These are phyloP conservation scores for Dicrurus megarhynchus DNA, from an alignment of 2,113 vertebrate genomes.

Conservation along the genomic window DNA sequence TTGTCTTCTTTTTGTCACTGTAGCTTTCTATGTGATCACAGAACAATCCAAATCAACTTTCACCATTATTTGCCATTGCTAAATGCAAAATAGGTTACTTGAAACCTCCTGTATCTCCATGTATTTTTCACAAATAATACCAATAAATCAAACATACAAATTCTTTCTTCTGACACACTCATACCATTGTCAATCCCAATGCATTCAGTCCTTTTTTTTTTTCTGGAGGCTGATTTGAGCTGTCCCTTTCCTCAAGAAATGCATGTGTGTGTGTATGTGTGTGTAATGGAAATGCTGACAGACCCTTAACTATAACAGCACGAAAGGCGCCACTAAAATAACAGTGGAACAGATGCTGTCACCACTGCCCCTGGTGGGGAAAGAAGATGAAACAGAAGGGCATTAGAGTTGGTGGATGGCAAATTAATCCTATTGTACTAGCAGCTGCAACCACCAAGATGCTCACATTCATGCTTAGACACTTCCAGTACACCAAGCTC, in stretches of 20 bases:
- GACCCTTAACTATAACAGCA: constrained; percentile 63
- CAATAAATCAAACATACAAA: background rate
- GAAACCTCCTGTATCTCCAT: background rate
- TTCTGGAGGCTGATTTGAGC: background rate
- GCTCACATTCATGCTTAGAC: constrained; percentile 50
- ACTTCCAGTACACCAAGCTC: constrained; percentile 62
- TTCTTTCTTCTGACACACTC: background rate
- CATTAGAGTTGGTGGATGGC: constrained; percentile 72
- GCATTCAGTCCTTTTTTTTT: background rate
- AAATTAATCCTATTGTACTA: constrained; percentile 73
- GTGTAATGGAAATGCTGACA: constrained; percentile 60
- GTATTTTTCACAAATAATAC: background rate
- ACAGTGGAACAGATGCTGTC: constrained; percentile 74
- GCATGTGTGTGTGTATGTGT: background rate
- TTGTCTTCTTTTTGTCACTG: background rate
- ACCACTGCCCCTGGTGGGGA: constrained; percentile 78
- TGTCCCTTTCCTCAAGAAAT: constrained; percentile 31
- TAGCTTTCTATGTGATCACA: background rate
- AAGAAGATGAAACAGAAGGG: constrained; percentile 79
- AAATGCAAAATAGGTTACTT: background rate
- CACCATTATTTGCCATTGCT: background rate
- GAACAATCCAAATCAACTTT: background rate
- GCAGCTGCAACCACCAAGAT: constrained; percentile 63
- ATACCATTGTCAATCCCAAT: background rate
- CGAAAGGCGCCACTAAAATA: constrained; percentile 71